Conservation (phyloP, 92 coral and sea anemone genomes). For the Metridium senile region DNA sequence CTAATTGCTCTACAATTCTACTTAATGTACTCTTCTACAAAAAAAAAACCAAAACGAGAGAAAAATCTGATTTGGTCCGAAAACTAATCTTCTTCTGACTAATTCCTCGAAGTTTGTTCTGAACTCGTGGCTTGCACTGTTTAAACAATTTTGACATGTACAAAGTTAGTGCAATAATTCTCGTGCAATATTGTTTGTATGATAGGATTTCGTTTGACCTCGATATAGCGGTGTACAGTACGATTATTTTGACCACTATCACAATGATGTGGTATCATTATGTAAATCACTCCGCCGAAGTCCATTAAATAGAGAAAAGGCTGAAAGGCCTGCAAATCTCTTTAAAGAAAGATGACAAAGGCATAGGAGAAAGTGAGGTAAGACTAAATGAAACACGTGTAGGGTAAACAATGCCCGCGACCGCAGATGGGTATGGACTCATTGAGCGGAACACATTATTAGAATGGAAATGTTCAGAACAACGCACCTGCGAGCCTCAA, state of each 20-base stretch:
- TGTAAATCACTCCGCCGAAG: conserved; percentile 85
- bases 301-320: conserved; percentile 97
- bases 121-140: neutral
- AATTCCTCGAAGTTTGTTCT: neutral
- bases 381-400: conserved; percentile 98
- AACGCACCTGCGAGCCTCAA: conserved; percentile 74
- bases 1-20: conserved; percentile 65
- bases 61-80: conserved; percentile 11
- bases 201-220: conserved; percentile 84
- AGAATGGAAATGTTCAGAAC: conserved; percentile 84
- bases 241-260: conserved; percentile 67
- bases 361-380: conserved; percentile 77
- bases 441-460: conserved; percentile 94
- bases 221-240: conserved; percentile 52
- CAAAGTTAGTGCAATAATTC: conserved; percentile 7
- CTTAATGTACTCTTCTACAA: conserved; percentile 61
- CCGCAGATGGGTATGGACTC: conserved; percentile 96
- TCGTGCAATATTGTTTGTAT: conserved; percentile 27
- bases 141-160: neutral
- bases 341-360: conserved; percentile 89
- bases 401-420: conserved; percentile 71
- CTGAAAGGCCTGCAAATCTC: conserved; percentile 97
- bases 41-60: neutral
- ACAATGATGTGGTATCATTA: conserved; percentile 83
- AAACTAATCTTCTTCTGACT: neutral